Base-by-base conservation (phyloP, 2,113 vertebrate species). In the Nipponia nippon region DNA sequence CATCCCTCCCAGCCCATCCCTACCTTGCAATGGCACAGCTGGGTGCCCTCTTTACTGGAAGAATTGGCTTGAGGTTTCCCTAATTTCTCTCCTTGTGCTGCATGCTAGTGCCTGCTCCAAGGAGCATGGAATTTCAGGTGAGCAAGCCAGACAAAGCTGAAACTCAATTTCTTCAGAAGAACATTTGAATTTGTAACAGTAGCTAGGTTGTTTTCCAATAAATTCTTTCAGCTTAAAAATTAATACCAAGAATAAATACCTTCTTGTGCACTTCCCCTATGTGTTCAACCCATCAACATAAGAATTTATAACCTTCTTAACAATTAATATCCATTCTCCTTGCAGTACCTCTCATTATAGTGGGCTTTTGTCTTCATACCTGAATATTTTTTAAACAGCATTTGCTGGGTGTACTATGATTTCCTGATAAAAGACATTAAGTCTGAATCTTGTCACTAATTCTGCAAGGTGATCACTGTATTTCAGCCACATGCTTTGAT, bases 231-330 rank as follows among this genome's bases (percentile, higher is more conserved):
- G 55, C 46, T 89, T 93, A 90, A 80, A 88, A 81, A 94, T 81
- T 90, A 90, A 95, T 90, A 36, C 40, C 49, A 50, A 73, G 63
- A 77, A 89, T 73, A 95, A 95, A 95, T 58, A 89, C 29, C 67
- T 93, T 52, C 63, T 95, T 81, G 77, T 86, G 46, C n/a, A 50
- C 75, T 76, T 88, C 52, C 50, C 22, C 63, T 96, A 47, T 75
- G 47, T 55, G 56, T 87, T 79, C 80, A 90, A 40, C 26, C 36
- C 69, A 79, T 56, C 79, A 84, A 7, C 61, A 67, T 27, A 71
- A 92, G 69, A 85, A 90, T 94, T 95, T 96, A 92, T 70, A 76
- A 89, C 76, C 91, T 91, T 81, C 77, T 97, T 89, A 89, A 93
- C 87, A 90, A 90, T 80, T 92, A 95, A 93, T 94, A 61, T 67